phyloP scores from a whole-genome alignment of 2,888 invertebrate species.

The Pterostichus niger region DNA sequence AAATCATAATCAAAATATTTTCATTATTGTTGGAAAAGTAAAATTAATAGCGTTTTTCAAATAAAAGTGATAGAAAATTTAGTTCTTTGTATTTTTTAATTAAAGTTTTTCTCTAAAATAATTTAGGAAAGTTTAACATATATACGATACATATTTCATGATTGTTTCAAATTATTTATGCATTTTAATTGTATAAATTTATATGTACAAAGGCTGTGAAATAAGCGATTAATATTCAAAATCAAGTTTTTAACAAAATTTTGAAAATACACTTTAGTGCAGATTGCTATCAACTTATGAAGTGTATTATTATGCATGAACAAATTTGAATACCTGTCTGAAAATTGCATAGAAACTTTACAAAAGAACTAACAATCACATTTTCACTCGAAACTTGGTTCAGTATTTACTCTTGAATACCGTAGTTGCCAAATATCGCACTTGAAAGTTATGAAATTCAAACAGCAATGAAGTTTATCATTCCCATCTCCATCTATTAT shows the following conservation, averaged over 20 bases:
- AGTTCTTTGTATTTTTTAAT: no score
- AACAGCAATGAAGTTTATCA: constrained; percentile 42
- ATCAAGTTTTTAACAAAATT: constrained; percentile 1
- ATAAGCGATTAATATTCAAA: neutral
- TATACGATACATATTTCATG: no score
- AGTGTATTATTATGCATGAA: constrained; percentile 14
- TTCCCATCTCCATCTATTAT: constrained; percentile 28
- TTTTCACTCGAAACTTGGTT: constrained; percentile 29
- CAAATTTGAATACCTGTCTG: constrained; percentile 29
- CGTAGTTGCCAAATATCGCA: constrained; percentile 28
- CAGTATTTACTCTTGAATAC: constrained; percentile 30
- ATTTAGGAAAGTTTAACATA: no score
- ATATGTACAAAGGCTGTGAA: neutral
- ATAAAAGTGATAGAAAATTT: no score
- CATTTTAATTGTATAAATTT: no score
- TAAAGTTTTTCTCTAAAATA: no score
- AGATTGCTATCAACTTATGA: neutral
- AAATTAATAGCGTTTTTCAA: no score
- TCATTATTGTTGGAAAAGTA: no score
- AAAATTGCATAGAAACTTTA: constrained; percentile 41
- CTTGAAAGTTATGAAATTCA: constrained; percentile 38
- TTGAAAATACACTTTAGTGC: neutral
- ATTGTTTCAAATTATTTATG: no score
- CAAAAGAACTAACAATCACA: constrained; percentile 40
- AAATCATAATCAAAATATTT: no score